Conservation (phyloP, 2,888 invertebrate species). For the Arenicola marina region DNA sequence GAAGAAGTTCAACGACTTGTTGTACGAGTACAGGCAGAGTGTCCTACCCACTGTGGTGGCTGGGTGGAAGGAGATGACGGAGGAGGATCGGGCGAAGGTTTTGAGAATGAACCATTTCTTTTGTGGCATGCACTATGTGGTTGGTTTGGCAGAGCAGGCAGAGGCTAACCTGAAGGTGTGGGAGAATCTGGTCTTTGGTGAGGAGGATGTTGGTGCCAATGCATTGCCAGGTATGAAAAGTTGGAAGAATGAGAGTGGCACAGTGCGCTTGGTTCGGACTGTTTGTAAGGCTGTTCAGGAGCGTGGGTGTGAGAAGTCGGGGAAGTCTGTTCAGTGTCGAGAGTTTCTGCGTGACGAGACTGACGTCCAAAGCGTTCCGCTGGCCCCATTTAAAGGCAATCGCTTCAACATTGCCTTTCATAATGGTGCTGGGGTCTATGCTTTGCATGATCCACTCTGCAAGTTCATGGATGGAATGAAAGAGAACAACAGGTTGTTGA, state of each 20-base stretch:
- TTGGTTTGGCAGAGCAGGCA: neutral
- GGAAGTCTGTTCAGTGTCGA: neutral
- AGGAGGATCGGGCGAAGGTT: neutral
- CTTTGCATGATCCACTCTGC: neutral
- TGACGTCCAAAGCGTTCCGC: neutral
- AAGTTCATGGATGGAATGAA: neutral
- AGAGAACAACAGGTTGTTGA: neutral
- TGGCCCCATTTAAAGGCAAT: conserved; percentile 10
- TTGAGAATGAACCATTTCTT: neutral
- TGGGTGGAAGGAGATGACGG: neutral
- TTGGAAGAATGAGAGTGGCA: neutral
- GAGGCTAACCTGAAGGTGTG: neutral
- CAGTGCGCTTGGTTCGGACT: neutral
- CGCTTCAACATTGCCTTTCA: conserved; percentile 9
- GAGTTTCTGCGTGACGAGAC: neutral
- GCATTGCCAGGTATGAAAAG: neutral
- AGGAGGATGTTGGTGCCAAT: neutral
- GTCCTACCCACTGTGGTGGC: neutral
- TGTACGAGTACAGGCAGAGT: neutral
- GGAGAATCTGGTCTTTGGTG: neutral
- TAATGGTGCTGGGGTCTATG: conserved; percentile 12
- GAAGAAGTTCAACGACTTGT: neutral
- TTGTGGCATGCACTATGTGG: conserved; percentile 1
- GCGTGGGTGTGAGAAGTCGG: neutral
- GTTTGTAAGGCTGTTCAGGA: conserved; percentile 3